Evolutionary conservation across 2,797 vertebrate genomes (phyloP).

Genomic region (Molossus molossus): DNA sequence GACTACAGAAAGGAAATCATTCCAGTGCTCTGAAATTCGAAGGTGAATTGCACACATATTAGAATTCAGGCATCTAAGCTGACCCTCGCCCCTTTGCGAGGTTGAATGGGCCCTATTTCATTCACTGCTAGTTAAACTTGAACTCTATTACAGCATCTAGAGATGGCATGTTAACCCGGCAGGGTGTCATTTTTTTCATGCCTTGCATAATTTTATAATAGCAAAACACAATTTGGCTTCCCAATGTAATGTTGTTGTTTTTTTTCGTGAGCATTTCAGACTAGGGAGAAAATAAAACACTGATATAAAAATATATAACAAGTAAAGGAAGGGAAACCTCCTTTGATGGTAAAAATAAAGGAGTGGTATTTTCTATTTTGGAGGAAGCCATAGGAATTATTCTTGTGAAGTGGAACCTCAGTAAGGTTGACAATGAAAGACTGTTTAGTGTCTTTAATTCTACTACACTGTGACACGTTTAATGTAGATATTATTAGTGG

Average conservation of each 20-base stretch:
- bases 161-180: not conserved
- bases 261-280: conserved; percentile 2
- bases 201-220: not conserved
- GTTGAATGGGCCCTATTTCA: not conserved
- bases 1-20: not conserved
- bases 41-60: not conserved
- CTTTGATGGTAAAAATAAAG: conserved; percentile 29
- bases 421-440: not conserved
- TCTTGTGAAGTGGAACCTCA: not conserved
- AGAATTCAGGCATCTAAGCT: not conserved
- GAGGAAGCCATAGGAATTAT: not conserved
- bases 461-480: not conserved
- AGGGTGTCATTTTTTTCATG: conserved; percentile 36
- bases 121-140: conserved; percentile 46
- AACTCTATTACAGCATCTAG: not conserved
- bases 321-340: not conserved
- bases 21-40: conserved; percentile 2
- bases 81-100: not conserved
- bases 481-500: not conserved
- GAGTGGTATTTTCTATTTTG: conserved; percentile 39
- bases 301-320: conserved; percentile 33
- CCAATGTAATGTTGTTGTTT: not conserved
- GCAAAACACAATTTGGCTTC: conserved; percentile 12
- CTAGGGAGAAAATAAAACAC: conserved; percentile 42
- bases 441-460: conserved; percentile 2